These are phyloP conservation scores for Myiozetetes cayanensis DNA, from an alignment of 2,113 vertebrate species.

Conservation along the genomic window DNA sequence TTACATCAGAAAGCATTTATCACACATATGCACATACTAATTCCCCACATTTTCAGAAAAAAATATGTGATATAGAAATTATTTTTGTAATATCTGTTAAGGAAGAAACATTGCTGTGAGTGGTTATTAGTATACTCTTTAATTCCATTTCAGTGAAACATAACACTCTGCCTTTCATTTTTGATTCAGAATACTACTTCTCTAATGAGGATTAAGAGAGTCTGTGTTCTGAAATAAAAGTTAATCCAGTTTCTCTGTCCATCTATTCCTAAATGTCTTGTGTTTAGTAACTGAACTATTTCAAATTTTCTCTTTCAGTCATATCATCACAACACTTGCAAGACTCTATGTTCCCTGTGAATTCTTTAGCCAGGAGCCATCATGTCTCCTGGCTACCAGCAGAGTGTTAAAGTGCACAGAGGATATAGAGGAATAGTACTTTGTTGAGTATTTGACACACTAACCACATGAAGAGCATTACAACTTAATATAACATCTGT, in stretches of 20 bases:
- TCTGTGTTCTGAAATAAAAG: background rate
- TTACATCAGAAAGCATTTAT: background rate
- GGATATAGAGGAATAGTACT: background rate
- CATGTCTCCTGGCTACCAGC: background rate
- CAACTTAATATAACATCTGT: background rate
- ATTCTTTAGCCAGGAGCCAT: background rate
- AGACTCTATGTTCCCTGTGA: background rate
- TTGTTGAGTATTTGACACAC: background rate
- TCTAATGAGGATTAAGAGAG: background rate
- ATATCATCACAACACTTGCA: background rate
- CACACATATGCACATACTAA: background rate
- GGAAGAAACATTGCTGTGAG: background rate
- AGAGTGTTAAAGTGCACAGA: background rate
- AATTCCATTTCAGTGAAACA: background rate
- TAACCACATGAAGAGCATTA: background rate
- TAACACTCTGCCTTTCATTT: background rate
- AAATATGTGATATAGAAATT: background rate
- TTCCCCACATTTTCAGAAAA: background rate
- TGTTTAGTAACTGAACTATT: background rate
- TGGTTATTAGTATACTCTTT: background rate
- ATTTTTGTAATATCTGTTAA: background rate
- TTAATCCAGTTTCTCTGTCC: background rate
- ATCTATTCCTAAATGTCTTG: background rate
- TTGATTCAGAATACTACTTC: background rate
- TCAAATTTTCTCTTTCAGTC: background rate